Evolutionary conservation across 2,888 invertebrate species (phyloP).

Genomic region (Pimpla rufipes): DNA sequence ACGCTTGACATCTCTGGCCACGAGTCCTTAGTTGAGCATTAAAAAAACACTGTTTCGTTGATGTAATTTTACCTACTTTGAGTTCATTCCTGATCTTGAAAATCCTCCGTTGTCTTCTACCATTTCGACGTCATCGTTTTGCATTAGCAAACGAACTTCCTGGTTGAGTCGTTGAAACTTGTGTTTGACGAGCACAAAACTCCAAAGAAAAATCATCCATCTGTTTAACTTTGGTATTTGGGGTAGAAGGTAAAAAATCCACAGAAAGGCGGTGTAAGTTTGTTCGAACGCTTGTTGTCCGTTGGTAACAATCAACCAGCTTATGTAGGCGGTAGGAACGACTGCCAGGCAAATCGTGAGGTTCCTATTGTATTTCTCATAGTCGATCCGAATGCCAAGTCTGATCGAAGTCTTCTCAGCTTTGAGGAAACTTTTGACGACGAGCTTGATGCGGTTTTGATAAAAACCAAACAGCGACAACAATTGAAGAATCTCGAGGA

Average conservation of each 20-base stretch:
- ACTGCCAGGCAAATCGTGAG: not conserved
- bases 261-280: not conserved
- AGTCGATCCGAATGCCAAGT: not conserved
- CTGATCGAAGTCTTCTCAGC: not conserved
- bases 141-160: constrained; percentile 15
- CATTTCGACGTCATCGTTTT: not conserved
- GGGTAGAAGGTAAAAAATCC: not conserved
- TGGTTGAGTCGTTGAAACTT: constrained; percentile 31
- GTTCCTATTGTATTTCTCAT: not conserved
- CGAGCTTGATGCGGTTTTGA: constrained; percentile 3
- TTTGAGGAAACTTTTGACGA: constrained; percentile 1
- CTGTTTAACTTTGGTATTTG: constrained; percentile 9
- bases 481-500: too few relatives aligned
- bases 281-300: too few relatives aligned
- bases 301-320: too few relatives aligned
- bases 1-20: too few relatives aligned
- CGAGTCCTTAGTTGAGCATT: too few relatives aligned
- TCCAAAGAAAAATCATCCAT: constrained; percentile 16
- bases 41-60: too few relatives aligned
- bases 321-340: too few relatives aligned
- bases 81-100: not conserved
- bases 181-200: not conserved
- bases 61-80: constrained; percentile 1
- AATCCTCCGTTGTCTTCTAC: not conserved
- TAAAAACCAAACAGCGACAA: not conserved